Percentiles rank a stretch among this genome's conserved stretches.
Evolutionary conservation across 2,888 invertebrate species (phyloP).

Genomic region (Metalampra italica): DNA sequence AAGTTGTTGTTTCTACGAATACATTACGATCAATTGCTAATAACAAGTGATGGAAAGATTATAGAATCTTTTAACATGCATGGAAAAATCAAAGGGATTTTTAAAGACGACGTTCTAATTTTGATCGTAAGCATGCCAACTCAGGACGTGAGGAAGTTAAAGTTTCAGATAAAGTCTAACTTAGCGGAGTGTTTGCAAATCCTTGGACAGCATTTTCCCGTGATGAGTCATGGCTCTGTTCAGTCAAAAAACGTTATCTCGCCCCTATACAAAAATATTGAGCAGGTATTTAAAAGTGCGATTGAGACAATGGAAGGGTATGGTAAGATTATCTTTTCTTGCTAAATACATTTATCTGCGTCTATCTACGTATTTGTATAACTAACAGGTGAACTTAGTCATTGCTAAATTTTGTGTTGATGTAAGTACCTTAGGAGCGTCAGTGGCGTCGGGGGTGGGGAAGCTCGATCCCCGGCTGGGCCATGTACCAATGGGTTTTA

Average conservation of each 20-base stretch:
- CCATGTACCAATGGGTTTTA: no score
- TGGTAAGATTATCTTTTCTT: conserved; percentile 28
- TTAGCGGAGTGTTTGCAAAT: conserved; percentile 29
- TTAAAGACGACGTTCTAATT: conserved; percentile 53
- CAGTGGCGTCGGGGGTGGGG: no score
- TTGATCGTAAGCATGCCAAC: conserved; percentile 30
- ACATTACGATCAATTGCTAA: conserved; percentile 49
- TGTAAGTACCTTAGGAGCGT: no score
- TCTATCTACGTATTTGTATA: no score
- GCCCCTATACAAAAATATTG: conserved; percentile 37
- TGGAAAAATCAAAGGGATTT: conserved; percentile 55
- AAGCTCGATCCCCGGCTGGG: no score
- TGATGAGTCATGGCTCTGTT: conserved; percentile 32
- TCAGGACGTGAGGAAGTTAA: conserved; percentile 52
- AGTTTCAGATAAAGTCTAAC: conserved; percentile 49
- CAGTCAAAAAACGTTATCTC: conserved; percentile 14
- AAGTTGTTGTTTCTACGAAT: conserved; percentile 33
- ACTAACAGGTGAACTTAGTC: no score
- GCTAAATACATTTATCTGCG: background rate
- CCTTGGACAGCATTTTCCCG: conserved; percentile 45
- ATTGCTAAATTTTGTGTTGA: no score
- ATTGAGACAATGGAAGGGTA: conserved; percentile 25
- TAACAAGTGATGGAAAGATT: conserved; percentile 41
- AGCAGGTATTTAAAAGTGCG: conserved; percentile 43
- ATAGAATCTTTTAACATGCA: conserved; percentile 53